Conservation (phyloP, 2,113 vertebrate genomes). For the Penelope pileata region DNA sequence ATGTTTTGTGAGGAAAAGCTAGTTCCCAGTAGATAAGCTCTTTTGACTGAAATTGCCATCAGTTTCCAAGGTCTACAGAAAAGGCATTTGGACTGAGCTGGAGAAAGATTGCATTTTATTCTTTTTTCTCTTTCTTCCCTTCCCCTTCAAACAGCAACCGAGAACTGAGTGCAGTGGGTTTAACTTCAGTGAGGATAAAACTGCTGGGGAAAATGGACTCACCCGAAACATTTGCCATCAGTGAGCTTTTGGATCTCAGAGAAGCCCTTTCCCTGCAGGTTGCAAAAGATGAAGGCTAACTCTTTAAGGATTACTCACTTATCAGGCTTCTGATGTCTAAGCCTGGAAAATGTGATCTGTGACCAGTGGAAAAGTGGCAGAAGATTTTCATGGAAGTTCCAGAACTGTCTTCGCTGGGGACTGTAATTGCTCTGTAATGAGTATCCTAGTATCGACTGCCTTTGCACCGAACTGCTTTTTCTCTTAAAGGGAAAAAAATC, state of each 20-base stretch:
- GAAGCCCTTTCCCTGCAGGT: conserved; percentile 64
- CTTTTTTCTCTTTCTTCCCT: neutral
- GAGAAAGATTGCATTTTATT: conserved; percentile 8
- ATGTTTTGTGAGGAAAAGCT: neutral
- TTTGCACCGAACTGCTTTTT: neutral
- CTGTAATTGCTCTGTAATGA: conserved; percentile 28
- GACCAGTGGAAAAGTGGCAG: conserved; percentile 44
- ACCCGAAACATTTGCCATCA: conserved; percentile 53
- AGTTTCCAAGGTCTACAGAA: neutral
- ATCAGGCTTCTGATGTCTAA: conserved; percentile 52
- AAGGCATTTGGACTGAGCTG: conserved; percentile 12
- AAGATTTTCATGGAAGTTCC: conserved; percentile 53
- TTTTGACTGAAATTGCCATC: conserved; percentile 32
- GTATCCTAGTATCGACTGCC: neutral
- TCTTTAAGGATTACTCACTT: conserved; percentile 62
- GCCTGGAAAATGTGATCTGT: conserved; percentile 59
- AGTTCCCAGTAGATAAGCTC: neutral
- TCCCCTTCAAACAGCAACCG: conserved; percentile 50
- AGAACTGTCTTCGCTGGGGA: conserved; percentile 19
- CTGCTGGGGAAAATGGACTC: conserved; percentile 58
- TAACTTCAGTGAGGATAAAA: conserved; percentile 61
- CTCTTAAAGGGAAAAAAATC: neutral
- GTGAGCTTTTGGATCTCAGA: conserved; percentile 58
- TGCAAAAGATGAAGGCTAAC: conserved; percentile 61
- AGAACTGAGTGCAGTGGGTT: conserved; percentile 29